These are phyloP conservation scores for Amiota communis DNA, from an alignment of 2,888 invertebrate genomes.

Conservation along the genomic window DNA sequence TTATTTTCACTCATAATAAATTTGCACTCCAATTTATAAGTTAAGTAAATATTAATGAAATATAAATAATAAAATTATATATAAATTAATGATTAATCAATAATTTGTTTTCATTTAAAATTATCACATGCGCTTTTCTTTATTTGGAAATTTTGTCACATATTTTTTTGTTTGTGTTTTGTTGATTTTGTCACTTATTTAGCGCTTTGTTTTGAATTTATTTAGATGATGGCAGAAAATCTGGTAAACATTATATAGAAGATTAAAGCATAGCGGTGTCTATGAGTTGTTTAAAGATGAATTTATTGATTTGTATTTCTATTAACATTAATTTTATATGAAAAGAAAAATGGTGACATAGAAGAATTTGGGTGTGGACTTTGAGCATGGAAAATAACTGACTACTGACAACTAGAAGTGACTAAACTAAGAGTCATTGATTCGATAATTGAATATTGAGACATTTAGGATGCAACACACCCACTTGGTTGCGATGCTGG, in stretches of 20 bases:
- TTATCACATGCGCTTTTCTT: background rate
- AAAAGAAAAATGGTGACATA: background rate
- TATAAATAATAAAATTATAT: background rate
- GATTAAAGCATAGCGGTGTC: too few relatives aligned
- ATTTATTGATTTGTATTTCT: constrained; percentile 1
- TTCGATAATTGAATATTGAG: background rate
- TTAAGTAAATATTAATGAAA: background rate
- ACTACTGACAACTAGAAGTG: background rate
- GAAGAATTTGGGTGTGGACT: background rate
- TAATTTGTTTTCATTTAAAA: background rate
- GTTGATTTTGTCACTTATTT: too few relatives aligned
- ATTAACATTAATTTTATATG: constrained; percentile 2
- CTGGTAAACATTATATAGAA: too few relatives aligned
- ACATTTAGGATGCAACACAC: background rate
- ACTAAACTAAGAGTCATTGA: background rate
- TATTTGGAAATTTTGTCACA: too few relatives aligned
- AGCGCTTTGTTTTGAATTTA: too few relatives aligned
- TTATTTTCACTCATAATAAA: background rate
- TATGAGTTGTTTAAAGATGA: too few relatives aligned
- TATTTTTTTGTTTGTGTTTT: too few relatives aligned
- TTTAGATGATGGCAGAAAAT: too few relatives aligned
- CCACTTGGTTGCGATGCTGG: background rate
- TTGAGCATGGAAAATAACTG: constrained; percentile 2
- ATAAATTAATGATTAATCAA: background rate
- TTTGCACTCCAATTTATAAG: background rate